Percentiles rank a stretch among this genome's conserved stretches.
Conservation (phyloP, 2,113 vertebrate species). For the Coturnix japonica region DNA sequence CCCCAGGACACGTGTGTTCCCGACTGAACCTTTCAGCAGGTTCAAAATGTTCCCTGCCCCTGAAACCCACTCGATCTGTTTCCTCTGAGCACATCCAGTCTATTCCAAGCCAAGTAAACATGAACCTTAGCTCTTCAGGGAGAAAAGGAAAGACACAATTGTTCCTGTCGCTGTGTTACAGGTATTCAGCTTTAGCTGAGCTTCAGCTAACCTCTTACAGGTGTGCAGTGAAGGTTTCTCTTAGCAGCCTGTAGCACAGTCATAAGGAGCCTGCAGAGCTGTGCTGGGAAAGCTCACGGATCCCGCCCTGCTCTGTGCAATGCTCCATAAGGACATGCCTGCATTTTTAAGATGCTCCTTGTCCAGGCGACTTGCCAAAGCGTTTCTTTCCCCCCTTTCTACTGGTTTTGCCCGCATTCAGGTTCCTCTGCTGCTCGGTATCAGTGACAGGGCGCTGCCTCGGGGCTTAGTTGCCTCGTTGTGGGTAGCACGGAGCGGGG, state of each 20-base stretch:
- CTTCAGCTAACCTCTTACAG: background rate
- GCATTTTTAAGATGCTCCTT: background rate
- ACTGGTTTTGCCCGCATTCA: background rate
- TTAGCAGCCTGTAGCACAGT: background rate
- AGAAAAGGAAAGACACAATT: background rate
- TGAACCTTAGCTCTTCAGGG: background rate
- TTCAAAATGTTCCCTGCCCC: conserved; percentile 42
- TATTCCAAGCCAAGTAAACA: background rate
- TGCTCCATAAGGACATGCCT: accelerated
- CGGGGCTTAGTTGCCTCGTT: background rate
- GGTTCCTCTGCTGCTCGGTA: background rate
- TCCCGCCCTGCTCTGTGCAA: background rate
- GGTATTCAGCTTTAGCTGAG: background rate
- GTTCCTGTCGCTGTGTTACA: accelerated
- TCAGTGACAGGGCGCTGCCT: accelerated
- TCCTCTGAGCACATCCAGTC: background rate
- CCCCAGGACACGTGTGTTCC: background rate
- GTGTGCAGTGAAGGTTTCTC: background rate
- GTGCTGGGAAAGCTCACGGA: background rate
- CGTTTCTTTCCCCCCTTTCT: background rate
- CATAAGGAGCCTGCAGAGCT: background rate
- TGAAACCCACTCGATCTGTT: background rate
- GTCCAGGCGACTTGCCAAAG: background rate
- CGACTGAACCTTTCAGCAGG: background rate
- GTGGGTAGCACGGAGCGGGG: accelerated